A percentile compares a stretch with the other conserved stretches of the same genome.
Conservation (phyloP, 2,113 vertebrate species). For the Dromaius novaehollandiae region DNA sequence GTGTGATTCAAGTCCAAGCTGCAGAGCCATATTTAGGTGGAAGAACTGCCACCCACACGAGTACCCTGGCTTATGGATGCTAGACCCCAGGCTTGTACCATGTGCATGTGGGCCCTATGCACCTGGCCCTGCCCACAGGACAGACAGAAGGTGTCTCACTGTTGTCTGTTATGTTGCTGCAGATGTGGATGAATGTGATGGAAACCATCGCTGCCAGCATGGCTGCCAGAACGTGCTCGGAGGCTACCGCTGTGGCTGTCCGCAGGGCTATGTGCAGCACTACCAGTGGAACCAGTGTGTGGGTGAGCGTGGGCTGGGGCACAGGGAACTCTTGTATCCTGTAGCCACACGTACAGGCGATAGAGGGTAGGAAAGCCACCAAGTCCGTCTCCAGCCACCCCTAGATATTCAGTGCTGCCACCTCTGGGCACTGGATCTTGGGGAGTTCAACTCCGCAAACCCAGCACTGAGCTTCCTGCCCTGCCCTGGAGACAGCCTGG, state of each 20-base stretch:
- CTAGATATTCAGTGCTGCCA: background rate
- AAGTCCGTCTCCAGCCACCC: background rate
- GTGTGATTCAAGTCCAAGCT: background rate
- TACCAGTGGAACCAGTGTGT: slow-evolving; percentile 98
- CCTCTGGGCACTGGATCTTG: background rate
- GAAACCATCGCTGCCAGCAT: slow-evolving; percentile 90
- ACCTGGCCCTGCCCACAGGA: background rate
- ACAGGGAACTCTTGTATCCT: background rate
- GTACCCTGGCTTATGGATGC: background rate
- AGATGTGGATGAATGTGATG: slow-evolving; percentile 92
- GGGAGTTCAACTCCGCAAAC: background rate
- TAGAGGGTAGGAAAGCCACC: background rate
- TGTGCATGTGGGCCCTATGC: background rate
- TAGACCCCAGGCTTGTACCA: background rate
- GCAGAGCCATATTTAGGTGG: background rate
- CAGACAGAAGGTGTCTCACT: background rate
- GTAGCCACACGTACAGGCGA: background rate
- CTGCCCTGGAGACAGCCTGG: background rate
- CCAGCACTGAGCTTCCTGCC: background rate
- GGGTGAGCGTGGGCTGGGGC: slow-evolving; percentile 75
- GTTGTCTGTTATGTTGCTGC: background rate
- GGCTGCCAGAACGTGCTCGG: slow-evolving; percentile 95
- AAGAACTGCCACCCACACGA: background rate
- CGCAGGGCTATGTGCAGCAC: slow-evolving; percentile 93
- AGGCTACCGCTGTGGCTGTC: slow-evolving; percentile 90